Conservation (phyloP, 1,140 invertebrate genomes). For the Lutraria rhynchaena region DNA sequence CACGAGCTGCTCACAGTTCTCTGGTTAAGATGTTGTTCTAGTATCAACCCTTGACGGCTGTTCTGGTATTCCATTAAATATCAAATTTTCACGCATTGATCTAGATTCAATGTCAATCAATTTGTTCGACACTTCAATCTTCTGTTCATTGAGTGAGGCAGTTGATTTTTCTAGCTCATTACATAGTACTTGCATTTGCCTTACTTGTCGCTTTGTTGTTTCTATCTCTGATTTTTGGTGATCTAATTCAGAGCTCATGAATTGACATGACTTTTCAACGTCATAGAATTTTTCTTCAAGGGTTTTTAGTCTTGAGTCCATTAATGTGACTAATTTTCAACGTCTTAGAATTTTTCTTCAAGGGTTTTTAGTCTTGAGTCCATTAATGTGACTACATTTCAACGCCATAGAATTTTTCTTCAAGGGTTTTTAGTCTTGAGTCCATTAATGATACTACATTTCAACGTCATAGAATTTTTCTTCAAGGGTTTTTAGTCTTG, state of each 20-base stretch:
- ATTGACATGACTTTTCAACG: neutral
- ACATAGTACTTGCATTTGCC: neutral
- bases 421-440: neutral
- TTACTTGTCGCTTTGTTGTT: neutral
- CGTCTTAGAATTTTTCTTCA: neutral
- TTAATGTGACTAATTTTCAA: neutral
- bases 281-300: neutral
- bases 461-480: neutral
- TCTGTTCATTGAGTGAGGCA: neutral
- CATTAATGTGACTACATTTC: neutral
- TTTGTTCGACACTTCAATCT: neutral
- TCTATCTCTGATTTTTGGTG: neutral
- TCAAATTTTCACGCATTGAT: slow-evolving; percentile 7
- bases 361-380: neutral
- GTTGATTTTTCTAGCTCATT: neutral
- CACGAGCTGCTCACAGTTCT: neutral
- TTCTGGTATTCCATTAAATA: slow-evolving; percentile 17
- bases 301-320: neutral
- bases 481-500: neutral
- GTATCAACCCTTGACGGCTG: neutral
- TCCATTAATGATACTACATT: neutral
- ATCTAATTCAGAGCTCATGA: neutral
- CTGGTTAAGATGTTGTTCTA: no score
- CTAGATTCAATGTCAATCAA: slow-evolving; percentile 4
- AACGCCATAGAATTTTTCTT: neutral